Evolutionary conservation across 2,888 invertebrate species (phyloP), one percentile per base, ranked within the genome.

Genomic region (Plagodis pulveraria): DNA sequence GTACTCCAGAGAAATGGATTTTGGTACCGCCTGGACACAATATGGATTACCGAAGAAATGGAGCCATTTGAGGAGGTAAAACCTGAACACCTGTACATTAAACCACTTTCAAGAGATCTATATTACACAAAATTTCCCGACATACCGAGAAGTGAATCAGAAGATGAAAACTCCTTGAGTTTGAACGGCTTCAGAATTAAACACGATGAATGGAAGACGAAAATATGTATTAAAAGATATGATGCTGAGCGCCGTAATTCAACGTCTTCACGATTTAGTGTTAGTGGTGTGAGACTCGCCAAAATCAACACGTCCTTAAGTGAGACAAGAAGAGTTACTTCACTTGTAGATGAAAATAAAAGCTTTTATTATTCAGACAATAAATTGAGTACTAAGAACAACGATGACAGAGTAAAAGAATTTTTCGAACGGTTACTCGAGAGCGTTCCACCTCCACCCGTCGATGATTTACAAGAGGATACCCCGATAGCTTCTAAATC

Each of bases 101-200:
- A 89, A 67, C 91, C 92, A 0, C 67, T 91, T 0, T 78, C 91
- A 11, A 85, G 85, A 72, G 92, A 91, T 61, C 70, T 81, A 22
- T 92, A 91, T 59, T 91, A 92, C 61, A 76, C 87, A 0, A 89
- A 83, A 64, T 80, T 80, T 63, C 91, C 91, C 1, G 91, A 91
- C 46, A 89, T 92, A 78, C 84, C 86, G 0, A 78, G 91, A 74
- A 91, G 92, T 66, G 91, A 91, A 73, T 91, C 91, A 0, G 92
- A 92, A 54, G 92, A 91, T 36, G 91, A 91, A 64, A 86, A 78
- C 57, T 83, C 89, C 1, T 63, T 90, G 42, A 86, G 84, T 49
- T 64, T 91, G 6, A 80, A 72, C 36, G 91, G 89, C 38, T 91
- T 91, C 70, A 74, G 71, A 69, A 76, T 59, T 35, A 91, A 91